Evolutionary conservation across 2,113 vertebrate genomes (phyloP).

Genomic region (Nansenia antarctica): DNA sequence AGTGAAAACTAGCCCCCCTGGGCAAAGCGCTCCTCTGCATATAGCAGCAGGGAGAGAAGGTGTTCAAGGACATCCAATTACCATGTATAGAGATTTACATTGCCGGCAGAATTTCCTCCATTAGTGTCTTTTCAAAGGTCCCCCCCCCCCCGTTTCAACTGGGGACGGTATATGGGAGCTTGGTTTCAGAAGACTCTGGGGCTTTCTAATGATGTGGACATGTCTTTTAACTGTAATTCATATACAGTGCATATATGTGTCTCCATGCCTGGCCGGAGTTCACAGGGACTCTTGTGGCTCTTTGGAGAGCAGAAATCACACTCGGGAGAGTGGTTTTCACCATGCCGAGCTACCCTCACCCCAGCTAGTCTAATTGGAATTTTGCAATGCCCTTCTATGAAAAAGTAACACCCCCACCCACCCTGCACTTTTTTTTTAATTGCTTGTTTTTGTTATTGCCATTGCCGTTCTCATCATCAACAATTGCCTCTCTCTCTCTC

Average conservation of each 20-base stretch:
- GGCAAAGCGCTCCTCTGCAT: background rate
- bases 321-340: background rate
- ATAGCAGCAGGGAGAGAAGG: background rate
- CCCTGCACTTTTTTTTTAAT: slow-evolving; percentile 26
- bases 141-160: slow-evolving; percentile 6
- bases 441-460: slow-evolving; percentile 37
- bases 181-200: background rate
- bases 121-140: background rate
- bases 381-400: slow-evolving; percentile 30
- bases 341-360: slow-evolving; percentile 10
- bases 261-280: background rate
- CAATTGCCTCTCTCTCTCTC: slow-evolving; percentile 30
- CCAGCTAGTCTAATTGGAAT: slow-evolving; percentile 25
- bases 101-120: background rate
- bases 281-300: background rate
- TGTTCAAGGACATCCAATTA: background rate
- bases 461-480: slow-evolving; percentile 51
- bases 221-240: background rate
- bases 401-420: slow-evolving; percentile 16
- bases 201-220: background rate
- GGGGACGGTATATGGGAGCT: background rate
- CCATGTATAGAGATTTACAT: background rate
- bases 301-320: background rate
- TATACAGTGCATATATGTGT: background rate
- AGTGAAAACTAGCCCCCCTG: background rate